Base-by-base conservation (phyloP, 2,888 invertebrate species). In the Dynastes tityus region DNA sequence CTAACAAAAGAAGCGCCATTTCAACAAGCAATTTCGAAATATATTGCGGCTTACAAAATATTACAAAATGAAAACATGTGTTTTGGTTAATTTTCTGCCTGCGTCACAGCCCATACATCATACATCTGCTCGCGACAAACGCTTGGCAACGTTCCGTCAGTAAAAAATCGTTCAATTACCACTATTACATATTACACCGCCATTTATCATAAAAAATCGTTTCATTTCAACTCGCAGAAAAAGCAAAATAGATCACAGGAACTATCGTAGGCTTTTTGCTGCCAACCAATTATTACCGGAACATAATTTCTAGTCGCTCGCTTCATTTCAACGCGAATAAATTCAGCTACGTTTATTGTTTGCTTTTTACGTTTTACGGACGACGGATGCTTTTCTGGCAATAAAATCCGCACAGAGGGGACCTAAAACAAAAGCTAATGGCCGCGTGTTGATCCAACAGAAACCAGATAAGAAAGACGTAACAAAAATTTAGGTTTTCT, bases 131-230 rank as follows among this genome's bases (percentile, higher is more conserved):
- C 8, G 45, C 22, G 22, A 58, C 22, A 58, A 58, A 58, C 8
- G 5, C 22, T 16, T 58, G 55, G 55, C 55, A 58, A 22, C 55
- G 2, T 22, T 58, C 22, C 55, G 55, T 22, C n/a, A 16, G 16
- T 58, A 22, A 58, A 58, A 58, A 58, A 58, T 58, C 22, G 55
- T 58, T 58, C 55, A 58, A 58, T 58, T 58, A 58, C 22, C 55
- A 22, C 55, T 58, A 58, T 58, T 58, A 58, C 55, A 58, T 58
- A 58, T 58, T 22, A 58, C 55, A 22, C 22, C 16, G 5, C n/a
- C 22, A 58, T 58, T 58, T 22, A 58, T 58, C 55, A 58, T 58
- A 58, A 58, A 22, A 58, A 22, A 58, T 58, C 55, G 22, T 16
- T 58, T 58, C 55, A 58, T 9, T 58, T 45, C 9, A 45, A 45